Evolutionary conservation across 2,113 vertebrate species (phyloP).

Genomic region (Lathamus discolor): DNA sequence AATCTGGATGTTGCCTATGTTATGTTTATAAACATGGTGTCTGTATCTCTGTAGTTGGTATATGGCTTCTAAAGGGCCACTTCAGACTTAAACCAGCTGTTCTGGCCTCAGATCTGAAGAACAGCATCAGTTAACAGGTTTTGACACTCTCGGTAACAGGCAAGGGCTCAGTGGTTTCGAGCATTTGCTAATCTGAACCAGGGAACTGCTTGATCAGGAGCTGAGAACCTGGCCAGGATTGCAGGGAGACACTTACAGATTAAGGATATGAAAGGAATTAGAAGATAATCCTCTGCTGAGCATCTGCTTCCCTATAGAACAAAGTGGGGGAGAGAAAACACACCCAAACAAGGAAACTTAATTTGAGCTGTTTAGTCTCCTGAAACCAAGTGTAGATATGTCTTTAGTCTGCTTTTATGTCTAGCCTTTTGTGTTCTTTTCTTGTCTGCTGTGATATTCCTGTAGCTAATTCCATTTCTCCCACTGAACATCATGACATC

Average conservation of each 20-base stretch:
- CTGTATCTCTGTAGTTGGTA: neutral
- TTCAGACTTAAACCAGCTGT: slow-evolving; percentile 14
- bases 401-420: neutral
- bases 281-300: neutral
- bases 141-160: neutral
- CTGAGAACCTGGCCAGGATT: neutral
- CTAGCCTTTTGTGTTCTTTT: neutral
- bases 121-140: neutral
- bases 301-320: neutral
- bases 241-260: neutral
- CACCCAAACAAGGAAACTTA: neutral
- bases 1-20: neutral
- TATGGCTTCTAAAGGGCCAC: neutral
- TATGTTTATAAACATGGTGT: neutral
- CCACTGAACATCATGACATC: neutral
- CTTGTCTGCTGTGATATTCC: neutral
- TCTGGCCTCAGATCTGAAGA: slow-evolving; percentile 35
- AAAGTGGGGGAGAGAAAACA: neutral
- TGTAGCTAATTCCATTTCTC: neutral
- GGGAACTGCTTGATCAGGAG: neutral
- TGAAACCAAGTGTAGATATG: neutral
- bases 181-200: slow-evolving; percentile 15
- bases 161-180: neutral
- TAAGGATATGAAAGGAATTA: slow-evolving; percentile 7
- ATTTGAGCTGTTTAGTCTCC: neutral